Percentiles rank a stretch among this genome's conserved stretches.
phyloP scores from a whole-genome alignment of 1,140 invertebrate genomes.

The Elymnias hypermnestra region DNA sequence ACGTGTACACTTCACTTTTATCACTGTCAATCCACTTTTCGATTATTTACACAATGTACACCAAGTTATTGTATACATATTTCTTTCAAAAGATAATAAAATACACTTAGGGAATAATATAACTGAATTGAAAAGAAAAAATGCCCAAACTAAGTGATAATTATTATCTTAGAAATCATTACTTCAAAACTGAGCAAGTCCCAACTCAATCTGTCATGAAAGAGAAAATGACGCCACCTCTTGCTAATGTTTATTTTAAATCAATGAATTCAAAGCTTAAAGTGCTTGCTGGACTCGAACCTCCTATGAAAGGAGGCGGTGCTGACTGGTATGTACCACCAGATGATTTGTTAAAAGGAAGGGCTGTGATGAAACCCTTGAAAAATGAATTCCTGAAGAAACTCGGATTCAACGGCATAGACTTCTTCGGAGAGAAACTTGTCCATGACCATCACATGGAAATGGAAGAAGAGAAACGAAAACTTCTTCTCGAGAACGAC shows the following conservation, averaged over 20 bases:
- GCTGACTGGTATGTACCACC: constrained; percentile 55
- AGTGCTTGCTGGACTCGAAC: constrained; percentile 51
- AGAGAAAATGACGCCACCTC: constrained; percentile 41
- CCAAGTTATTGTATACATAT: no score
- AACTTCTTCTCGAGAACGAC: constrained; percentile 38
- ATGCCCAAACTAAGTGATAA: constrained; percentile 52
- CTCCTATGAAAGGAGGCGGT: constrained; percentile 53
- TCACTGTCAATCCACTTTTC: no score
- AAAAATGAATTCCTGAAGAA: constrained; percentile 39
- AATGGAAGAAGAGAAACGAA: constrained; percentile 38
- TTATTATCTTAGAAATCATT: constrained; percentile 53
- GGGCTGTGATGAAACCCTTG: constrained; percentile 42
- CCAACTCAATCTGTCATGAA: constrained; percentile 60
- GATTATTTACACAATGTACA: no score
- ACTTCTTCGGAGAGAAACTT: constrained; percentile 33
- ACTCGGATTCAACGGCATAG: constrained; percentile 43
- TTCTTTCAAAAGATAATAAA: no score
- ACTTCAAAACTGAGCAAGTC: constrained; percentile 40
- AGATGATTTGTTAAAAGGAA: constrained; percentile 38
- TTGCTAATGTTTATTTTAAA: constrained; percentile 58
- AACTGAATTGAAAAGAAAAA: constrained; percentile 11
- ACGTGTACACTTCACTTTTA: no score
- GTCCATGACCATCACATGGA: constrained; percentile 31
- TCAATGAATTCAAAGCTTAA: constrained; percentile 53
- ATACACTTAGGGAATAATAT: no score